phyloP scores from a whole-genome alignment of 2,888 invertebrate species.

The Serripes groenlandicus region DNA sequence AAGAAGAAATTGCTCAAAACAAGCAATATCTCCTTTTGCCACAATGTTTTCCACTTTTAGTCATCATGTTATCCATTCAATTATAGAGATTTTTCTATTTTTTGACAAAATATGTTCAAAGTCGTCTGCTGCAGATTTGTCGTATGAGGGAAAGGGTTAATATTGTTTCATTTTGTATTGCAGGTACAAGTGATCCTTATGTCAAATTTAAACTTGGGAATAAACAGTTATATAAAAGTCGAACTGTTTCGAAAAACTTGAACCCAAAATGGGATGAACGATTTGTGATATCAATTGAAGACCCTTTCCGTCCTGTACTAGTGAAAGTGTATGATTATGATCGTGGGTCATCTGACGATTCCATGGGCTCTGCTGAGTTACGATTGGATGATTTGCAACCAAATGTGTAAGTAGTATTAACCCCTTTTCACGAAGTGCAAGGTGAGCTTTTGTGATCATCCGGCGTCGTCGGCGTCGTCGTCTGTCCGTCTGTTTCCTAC shows the following conservation, averaged over 20 bases:
- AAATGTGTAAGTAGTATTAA: conserved; percentile 53
- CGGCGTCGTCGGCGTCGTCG: too few relatives aligned
- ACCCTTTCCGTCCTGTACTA: conserved; percentile 80
- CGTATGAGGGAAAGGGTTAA: not conserved
- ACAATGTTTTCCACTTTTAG: too few relatives aligned
- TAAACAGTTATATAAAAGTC: conserved; percentile 96
- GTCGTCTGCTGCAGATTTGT: not conserved
- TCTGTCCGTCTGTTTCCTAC: too few relatives aligned
- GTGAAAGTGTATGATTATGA: conserved; percentile 96
- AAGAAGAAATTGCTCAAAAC: too few relatives aligned
- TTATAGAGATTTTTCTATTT: too few relatives aligned
- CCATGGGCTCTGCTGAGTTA: conserved; percentile 96
- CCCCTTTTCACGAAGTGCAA: not conserved
- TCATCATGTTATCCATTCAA: too few relatives aligned
- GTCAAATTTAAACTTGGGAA: conserved; percentile 97
- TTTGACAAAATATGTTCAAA: not conserved
- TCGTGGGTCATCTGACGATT: conserved; percentile 97
- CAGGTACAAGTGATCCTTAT: conserved; percentile 98
- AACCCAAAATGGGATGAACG: conserved; percentile 99
- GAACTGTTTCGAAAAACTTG: conserved; percentile 96
- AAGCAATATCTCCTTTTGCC: too few relatives aligned
- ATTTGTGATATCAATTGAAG: conserved; percentile 91
- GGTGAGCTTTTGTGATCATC: too few relatives aligned
- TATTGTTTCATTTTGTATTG: conserved; percentile 38
- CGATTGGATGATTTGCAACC: conserved; percentile 89